Evolutionary conservation across 2,888 invertebrate species (phyloP).

Genomic region (Abrostola tripartita): DNA sequence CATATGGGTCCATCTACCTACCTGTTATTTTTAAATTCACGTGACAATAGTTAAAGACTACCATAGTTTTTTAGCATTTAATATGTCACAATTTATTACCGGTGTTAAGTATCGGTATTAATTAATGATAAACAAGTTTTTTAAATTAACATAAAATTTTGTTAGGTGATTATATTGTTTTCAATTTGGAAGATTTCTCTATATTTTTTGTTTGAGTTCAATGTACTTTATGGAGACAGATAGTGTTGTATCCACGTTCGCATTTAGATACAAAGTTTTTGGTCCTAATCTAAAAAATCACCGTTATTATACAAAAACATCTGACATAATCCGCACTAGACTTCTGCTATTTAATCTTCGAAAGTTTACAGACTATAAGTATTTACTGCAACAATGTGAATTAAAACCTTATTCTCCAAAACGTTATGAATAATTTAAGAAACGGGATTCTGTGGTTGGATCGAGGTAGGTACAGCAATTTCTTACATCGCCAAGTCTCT

Average conservation of each 20-base stretch:
- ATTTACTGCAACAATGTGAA: too few relatives aligned
- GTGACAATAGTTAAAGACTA: neutral
- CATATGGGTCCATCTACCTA: neutral
- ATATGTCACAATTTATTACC: constrained; percentile 19
- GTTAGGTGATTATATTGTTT: constrained; percentile 8
- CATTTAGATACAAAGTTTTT: neutral
- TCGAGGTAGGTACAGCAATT: too few relatives aligned
- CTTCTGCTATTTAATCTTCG: too few relatives aligned
- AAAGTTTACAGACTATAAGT: too few relatives aligned
- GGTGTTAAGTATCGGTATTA: constrained; percentile 5
- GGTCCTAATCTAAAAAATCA: too few relatives aligned
- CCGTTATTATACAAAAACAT: too few relatives aligned
- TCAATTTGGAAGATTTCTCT: neutral
- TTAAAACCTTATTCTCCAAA: too few relatives aligned
- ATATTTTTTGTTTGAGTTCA: constrained; percentile 26
- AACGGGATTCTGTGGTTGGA: too few relatives aligned
- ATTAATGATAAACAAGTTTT: constrained; percentile 27
- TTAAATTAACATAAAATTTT: constrained; percentile 16
- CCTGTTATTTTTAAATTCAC: neutral
- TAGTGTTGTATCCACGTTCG: neutral
- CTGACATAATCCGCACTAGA: too few relatives aligned
- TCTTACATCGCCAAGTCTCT: too few relatives aligned
- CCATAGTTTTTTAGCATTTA: constrained; percentile 10
- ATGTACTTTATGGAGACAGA: constrained; percentile 17
- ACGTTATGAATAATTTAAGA: too few relatives aligned